These are phyloP conservation scores for Baronia brevicornis DNA, from an alignment of 2,888 invertebrate genomes.

Conservation along the genomic window DNA sequence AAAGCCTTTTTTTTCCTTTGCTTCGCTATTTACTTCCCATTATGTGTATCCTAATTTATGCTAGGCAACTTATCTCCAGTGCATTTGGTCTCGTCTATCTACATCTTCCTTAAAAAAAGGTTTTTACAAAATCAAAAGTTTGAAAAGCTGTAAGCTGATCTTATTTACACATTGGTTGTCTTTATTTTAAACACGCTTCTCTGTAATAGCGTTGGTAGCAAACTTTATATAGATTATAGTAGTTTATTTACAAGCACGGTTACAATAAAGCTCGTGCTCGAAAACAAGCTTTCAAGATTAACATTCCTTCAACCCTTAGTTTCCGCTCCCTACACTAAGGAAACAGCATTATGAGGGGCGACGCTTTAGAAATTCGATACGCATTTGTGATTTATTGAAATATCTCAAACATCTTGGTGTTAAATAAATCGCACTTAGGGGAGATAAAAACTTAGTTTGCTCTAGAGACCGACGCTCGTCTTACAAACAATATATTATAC, in stretches of 20 bases:
- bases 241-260: slow-evolving; percentile 3
- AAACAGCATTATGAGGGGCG: slow-evolving; percentile 35
- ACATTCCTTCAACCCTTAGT: slow-evolving; percentile 52
- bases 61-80: too few relatives aligned
- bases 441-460: slow-evolving; percentile 60
- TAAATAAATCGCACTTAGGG: slow-evolving; percentile 60
- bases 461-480: slow-evolving; percentile 40
- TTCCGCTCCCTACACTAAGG: slow-evolving; percentile 35
- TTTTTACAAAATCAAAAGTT: too few relatives aligned
- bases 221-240: slow-evolving; percentile 8
- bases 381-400: slow-evolving; percentile 71
- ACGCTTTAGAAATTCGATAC: slow-evolving; percentile 65
- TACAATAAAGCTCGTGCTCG: slow-evolving; percentile 34
- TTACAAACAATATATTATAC: slow-evolving; percentile 65
- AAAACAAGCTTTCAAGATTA: slow-evolving; percentile 52
- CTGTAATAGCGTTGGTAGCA: too few relatives aligned
- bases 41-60: too few relatives aligned
- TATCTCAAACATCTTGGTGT: slow-evolving; percentile 61
- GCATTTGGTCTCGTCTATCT: too few relatives aligned
- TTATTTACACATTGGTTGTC: too few relatives aligned
- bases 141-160: too few relatives aligned
- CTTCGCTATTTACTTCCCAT: too few relatives aligned
- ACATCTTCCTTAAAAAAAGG: too few relatives aligned
- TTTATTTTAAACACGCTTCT: too few relatives aligned
- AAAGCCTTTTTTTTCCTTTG: too few relatives aligned